Base-by-base conservation (phyloP, 2,888 invertebrate genomes). In the Drosophila picticornis region DNA sequence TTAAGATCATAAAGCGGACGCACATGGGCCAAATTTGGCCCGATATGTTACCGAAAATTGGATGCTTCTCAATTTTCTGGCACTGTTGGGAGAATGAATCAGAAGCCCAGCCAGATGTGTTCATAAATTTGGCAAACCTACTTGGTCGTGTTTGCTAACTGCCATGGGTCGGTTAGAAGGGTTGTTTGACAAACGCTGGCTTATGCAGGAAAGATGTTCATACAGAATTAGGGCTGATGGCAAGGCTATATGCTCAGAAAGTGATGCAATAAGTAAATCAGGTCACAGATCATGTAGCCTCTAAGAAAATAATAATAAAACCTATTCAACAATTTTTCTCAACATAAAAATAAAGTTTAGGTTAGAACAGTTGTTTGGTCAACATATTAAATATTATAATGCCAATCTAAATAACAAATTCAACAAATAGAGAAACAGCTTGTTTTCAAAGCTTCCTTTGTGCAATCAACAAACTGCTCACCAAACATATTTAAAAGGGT, bases 401-500 rank as follows among this genome's bases (percentile, higher is more conserved):
- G 29, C 29, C 7, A 29, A 29, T 31, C 31, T 31, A 31, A 9
- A 31, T 7, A 29, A 29, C 7, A 29, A 1, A 29, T 29, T 29
- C 31, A 9, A 11, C 38, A 19, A 19, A 38, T 4, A 1, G 9
- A 1, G 19, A 3, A 10, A n/a, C 4, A 22, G 7, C 1, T 13
- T 3, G 22, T 4, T 50, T 51, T 2, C 4, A 51, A 31, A 16
- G 19, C 22, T 19, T 16, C 13, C 2, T 38, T 29, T 27, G 9
- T n/a, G 2, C 10, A 1, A 27, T 50, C 2, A 11, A 0, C 19
- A 50, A 11, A 29, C 43, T 43, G 22, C 11, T 6, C 11, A 1
- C 1, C 1, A 43, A 22, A 22, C 7, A 13, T 46, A 16, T 27
- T 7, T 53, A 10, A 46, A 59, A 72, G 72, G 81, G 81, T 78